A percentile compares a stretch with the other conserved stretches of the same genome.
These are phyloP conservation scores for Pionites leucogaster DNA, from an alignment of 2,113 vertebrate species.

Conservation along the genomic window DNA sequence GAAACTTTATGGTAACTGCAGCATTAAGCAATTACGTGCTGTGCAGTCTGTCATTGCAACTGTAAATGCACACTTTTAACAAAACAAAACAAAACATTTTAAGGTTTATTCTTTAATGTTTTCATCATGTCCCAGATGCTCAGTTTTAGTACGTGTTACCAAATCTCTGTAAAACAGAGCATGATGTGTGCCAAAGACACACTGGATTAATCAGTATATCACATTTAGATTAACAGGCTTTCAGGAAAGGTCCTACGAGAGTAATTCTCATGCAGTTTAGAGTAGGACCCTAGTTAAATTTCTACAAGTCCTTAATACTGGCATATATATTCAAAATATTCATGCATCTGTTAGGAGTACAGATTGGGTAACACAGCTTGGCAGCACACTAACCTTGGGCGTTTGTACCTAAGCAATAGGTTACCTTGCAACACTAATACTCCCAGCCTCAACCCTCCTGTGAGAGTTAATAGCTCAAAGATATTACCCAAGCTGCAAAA, in stretches of 20 bases:
- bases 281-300: not conserved
- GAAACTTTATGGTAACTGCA: slow-evolving; percentile 60
- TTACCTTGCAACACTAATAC: not conserved
- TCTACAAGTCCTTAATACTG: slow-evolving; percentile 51
- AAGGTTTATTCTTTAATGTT: not conserved
- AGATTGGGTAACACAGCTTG: not conserved
- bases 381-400: slow-evolving; percentile 7
- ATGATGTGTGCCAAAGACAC: not conserved
- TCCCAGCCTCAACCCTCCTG: not conserved
- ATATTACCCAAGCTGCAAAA: not conserved
- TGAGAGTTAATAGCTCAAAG: not conserved
- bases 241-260: not conserved
- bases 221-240: slow-evolving; percentile 40
- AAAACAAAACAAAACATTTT: not conserved
- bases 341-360: not conserved
- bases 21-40: slow-evolving; percentile 37
- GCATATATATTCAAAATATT: not conserved
- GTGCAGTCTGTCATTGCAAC: slow-evolving; percentile 53
- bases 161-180: slow-evolving; percentile 59
- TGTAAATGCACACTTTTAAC: slow-evolving; percentile 3
- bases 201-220: not conserved
- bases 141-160: not conserved
- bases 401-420: slow-evolving; percentile 14
- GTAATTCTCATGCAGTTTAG: not conserved
- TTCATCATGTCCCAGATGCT: slow-evolving; percentile 9